phyloP scores from a whole-genome alignment of 1,140 invertebrate species.

The Nymphalis io region DNA sequence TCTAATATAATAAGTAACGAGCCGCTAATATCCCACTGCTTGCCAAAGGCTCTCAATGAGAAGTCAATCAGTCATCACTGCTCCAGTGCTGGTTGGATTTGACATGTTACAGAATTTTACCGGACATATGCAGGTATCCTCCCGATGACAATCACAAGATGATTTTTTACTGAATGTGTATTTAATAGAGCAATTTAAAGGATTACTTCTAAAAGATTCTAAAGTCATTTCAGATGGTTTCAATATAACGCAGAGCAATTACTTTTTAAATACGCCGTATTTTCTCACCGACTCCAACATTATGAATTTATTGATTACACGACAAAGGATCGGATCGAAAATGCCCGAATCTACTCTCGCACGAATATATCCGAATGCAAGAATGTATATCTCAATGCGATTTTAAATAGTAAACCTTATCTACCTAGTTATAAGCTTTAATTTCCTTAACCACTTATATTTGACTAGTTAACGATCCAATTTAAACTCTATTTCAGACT shows the following conservation, averaged over 20 bases:
- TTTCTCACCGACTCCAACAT: neutral
- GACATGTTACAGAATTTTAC: too few species aligned
- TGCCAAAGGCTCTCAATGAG: too few species aligned
- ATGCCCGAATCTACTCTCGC: neutral
- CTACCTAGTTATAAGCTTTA: neutral
- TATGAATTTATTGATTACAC: constrained; percentile 3
- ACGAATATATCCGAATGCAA: neutral
- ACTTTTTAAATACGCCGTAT: neutral
- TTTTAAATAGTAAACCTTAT: neutral
- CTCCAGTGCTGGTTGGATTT: too few species aligned
- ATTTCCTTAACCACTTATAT: neutral
- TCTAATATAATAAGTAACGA: too few species aligned
- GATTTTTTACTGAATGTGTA: too few species aligned
- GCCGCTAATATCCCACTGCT: too few species aligned
- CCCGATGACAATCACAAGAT: too few species aligned
- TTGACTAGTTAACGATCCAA: neutral
- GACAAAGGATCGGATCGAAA: neutral
- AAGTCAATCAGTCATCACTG: too few species aligned
- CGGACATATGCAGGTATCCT: too few species aligned
- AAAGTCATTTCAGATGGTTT: too few species aligned
- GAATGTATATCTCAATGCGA: neutral
- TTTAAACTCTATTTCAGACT: constrained; percentile 2
- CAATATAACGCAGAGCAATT: neutral
- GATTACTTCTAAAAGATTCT: too few species aligned
- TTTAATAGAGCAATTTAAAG: too few species aligned